Conservation (phyloP, 1,140 invertebrate genomes). For the Elysia chlorotica region DNA sequence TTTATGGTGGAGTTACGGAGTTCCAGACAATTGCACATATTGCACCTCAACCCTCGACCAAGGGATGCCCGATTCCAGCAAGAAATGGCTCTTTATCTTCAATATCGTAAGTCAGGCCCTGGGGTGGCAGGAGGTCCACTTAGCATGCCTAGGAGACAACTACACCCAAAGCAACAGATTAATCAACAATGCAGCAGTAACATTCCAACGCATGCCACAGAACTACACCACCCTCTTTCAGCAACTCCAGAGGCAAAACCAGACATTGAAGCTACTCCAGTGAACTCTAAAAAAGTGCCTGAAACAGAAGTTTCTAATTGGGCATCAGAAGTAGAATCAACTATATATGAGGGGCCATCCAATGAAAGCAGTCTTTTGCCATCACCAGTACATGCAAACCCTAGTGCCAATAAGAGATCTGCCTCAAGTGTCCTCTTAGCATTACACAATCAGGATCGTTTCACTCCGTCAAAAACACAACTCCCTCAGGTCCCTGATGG, state of each 20-base stretch:
- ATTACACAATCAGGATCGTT: background rate
- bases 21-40: constrained; percentile 40
- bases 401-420: background rate
- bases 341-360: background rate
- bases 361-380: background rate
- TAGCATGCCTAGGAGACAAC: constrained; percentile 10
- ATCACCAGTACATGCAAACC: background rate
- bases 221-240: no score
- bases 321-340: background rate
- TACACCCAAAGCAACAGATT: background rate
- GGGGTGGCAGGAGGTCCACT: constrained; percentile 22
- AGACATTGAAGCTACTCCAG: background rate
- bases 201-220: background rate
- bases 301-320: no score
- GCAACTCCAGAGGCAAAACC: no score
- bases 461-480: background rate
- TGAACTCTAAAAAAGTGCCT: background rate
- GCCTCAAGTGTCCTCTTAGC: constrained; percentile 14
- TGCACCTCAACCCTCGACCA: constrained; percentile 42
- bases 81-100: constrained; percentile 37
- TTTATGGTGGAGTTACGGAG: constrained; percentile 40
- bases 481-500: background rate
- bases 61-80: constrained; percentile 47
- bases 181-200: background rate
- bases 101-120: constrained; percentile 28